Evolutionary conservation across 2,113 vertebrate genomes (phyloP), one percentile per base, ranked within the genome.

Genomic region (Chrysochloris asiatica): DNA sequence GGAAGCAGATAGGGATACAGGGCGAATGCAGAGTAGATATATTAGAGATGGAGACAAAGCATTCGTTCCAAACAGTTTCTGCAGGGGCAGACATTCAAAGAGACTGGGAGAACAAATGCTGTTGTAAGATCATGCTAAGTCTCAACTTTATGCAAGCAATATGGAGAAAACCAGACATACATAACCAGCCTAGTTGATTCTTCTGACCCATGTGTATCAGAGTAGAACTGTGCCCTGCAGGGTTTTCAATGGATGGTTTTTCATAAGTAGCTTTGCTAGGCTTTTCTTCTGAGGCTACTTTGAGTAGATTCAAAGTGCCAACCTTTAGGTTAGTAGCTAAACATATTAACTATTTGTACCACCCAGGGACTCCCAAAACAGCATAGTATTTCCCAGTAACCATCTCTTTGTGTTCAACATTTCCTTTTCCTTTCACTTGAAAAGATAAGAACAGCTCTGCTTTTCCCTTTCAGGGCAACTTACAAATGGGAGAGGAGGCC

Each of bases 1-100:
- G n/a, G n/a, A n/a, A n/a, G 38, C 12, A 6, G 0, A 26, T 0
- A 2, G 45, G 43, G 19, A 0, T 43, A 47, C 67, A 22, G 63
- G 50, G n/a, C n/a, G n/a, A 71, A 81, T 0, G 4, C 8, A 47
- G 30, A 50, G 28, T 16, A 63, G 48, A 67, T 13, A 69, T 4
- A 28, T 30, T 41, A 30, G 19, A 33, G 56, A 4, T 22, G 87
- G 24, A 28, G 6, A 63, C 14, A n/a, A 0, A 89, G 65, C 63
- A 33, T 38, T 21, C 56, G 82, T 6, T 10, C 78, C 56, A 48
- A 73, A 47, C n/a, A 47, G 26, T 33, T 69, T 24, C 72, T 86
- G 50, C 13, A 52, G 50, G 10, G 50, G 19, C 36, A 7, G n/a
- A n/a, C n/a, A n/a, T n/a, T n/a, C n/a, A n/a, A n/a, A n/a, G n/a